Base-by-base conservation (phyloP, 1,140 invertebrate species). In the Chironomus tepperi region DNA sequence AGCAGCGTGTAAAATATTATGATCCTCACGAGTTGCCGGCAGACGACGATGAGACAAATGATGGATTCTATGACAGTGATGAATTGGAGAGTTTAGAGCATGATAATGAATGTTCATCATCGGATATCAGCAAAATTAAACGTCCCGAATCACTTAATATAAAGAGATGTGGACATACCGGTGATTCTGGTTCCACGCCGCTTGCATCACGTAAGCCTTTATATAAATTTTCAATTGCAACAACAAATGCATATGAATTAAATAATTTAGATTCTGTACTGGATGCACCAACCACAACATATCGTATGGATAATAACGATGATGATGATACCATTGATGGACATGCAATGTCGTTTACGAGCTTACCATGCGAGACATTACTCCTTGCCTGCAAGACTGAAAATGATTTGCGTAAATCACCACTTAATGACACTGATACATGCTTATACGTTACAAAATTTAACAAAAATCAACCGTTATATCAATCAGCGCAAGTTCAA, bases 391-490 rank as follows among this genome's bases (percentile, higher is more conserved):
- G 83, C 79, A 2, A 83, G 82, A 72, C 75, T 84, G 72, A 79
- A 75, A 73, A 75, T 79, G 5, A 79, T 78, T 43, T 79, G 15
- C 84, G 78, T 75, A 82, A 84, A n/a, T 82, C 82, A 15, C 78
- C 79, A 18, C 78, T 82, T 8, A 70, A 70, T 70, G 65, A 70
- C 10, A 21, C 18, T 70, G 65, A 70, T 21, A 70, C 65, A 12
- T 70, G 65, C 10, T 6, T 70, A 1, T 70, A 70, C 19, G 65
- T 70, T 10, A 70, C 65, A 19, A 70, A 70, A 18, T 92, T 91
- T 80, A 90, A 88, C 77, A 88, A 91, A 78, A 88, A 89, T 43
- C 90, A 88, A 78, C 90, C 90, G 0, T 85, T 88, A 12, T 91
- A 92, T 78, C 89, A 91, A 79, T 91, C 89, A 75, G 73, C 57